These are phyloP conservation scores for Schrankia costaestrigalis DNA, from an alignment of 2,888 invertebrate species.

Conservation along the genomic window DNA sequence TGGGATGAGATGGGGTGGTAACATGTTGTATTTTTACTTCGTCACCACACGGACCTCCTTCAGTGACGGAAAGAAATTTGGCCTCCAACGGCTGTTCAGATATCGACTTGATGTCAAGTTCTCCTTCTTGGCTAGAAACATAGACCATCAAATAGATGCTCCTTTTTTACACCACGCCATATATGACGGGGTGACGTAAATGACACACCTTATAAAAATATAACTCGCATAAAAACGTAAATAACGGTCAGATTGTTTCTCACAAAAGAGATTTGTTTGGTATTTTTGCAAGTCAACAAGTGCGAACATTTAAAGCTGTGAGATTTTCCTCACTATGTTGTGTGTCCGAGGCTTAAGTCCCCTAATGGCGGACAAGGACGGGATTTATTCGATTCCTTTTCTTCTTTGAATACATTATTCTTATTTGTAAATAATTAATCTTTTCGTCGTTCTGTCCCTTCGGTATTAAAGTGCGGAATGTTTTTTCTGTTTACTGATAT, in stretches of 20 bases:
- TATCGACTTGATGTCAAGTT: too few species aligned
- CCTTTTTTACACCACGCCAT: too few species aligned
- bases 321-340: constrained; percentile 7
- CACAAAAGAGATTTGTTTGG: constrained; percentile 15
- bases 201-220: too few species aligned
- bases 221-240: constrained; percentile 3
- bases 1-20: too few species aligned
- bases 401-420: constrained; percentile 55
- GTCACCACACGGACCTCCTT: too few species aligned
- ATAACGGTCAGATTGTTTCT: constrained; percentile 3
- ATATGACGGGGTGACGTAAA: too few species aligned
- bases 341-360: constrained; percentile 35
- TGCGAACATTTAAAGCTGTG: constrained; percentile 8
- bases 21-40: too few species aligned
- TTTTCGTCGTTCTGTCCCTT: constrained; percentile 28
- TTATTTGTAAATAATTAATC: constrained; percentile 63
- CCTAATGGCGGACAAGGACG: constrained; percentile 32
- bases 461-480: constrained; percentile 39
- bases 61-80: too few species aligned
- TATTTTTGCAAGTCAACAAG: constrained; percentile 22
- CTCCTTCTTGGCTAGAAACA: too few species aligned
- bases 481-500: too few species aligned
- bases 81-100: too few species aligned
- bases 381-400: constrained; percentile 55
- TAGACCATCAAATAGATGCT: too few species aligned